Percentiles rank a stretch among this genome's conserved stretches.
These are phyloP conservation scores for Tachycineta bicolor DNA, from an alignment of 2,113 vertebrate species.

Conservation along the genomic window DNA sequence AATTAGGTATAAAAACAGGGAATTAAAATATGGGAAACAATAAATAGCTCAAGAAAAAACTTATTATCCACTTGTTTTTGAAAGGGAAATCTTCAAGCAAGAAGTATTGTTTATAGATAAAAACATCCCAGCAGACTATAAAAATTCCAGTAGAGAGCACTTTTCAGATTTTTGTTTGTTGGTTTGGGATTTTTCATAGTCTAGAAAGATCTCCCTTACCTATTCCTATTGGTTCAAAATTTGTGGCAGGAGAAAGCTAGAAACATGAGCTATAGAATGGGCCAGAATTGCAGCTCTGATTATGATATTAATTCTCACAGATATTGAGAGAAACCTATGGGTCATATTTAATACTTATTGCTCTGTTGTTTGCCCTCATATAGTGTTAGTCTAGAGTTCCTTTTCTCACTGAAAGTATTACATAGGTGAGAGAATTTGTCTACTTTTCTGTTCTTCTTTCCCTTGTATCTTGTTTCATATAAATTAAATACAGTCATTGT, in stretches of 20 bases:
- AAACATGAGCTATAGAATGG: not conserved
- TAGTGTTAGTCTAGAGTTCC: not conserved
- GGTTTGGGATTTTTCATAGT: not conserved
- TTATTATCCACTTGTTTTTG: not conserved
- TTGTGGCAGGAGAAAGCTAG: not conserved
- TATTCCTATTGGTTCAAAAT: not conserved
- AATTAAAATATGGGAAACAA: not conserved
- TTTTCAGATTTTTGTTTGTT: not conserved
- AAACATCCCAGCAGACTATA: not conserved
- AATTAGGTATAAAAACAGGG: not conserved
- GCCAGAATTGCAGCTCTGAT: not conserved
- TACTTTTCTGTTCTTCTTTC: not conserved
- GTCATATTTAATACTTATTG: not conserved
- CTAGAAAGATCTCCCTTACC: not conserved
- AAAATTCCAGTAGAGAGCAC: not conserved
- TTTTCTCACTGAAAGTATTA: not conserved
- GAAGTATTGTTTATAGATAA: not conserved
- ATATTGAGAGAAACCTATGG: not conserved
- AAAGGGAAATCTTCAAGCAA: not conserved
- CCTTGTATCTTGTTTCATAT: not conserved
- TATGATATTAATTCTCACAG: not conserved
- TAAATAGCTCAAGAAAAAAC: not conserved
- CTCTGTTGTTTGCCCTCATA: not conserved
- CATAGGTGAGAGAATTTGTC: not conserved
- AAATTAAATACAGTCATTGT: not conserved